phyloP scores from a whole-genome alignment of 1,140 invertebrate genomes.

The Hycleus cichorii region DNA sequence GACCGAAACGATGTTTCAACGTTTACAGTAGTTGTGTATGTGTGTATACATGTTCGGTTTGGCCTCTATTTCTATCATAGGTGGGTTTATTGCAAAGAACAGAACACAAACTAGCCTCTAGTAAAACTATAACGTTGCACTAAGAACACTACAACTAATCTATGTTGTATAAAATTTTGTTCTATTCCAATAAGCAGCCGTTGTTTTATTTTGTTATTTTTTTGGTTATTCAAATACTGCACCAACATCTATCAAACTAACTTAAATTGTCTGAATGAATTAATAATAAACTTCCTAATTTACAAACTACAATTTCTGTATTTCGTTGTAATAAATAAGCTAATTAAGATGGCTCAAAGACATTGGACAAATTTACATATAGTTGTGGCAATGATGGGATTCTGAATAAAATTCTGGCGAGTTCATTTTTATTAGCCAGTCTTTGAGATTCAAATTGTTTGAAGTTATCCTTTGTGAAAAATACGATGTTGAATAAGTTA shows the following conservation, averaged over 20 bases:
- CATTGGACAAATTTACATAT: constrained; percentile 3
- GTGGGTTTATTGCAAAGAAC: neutral
- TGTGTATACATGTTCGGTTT: too few relatives aligned
- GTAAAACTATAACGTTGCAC: neutral
- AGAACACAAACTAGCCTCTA: constrained; percentile 4
- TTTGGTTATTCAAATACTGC: too few relatives aligned
- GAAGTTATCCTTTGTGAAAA: constrained; percentile 11
- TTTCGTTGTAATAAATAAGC: too few relatives aligned
- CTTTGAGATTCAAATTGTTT: constrained; percentile 15
- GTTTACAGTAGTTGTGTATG: neutral
- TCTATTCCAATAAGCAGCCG: too few relatives aligned
- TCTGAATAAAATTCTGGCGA: constrained; percentile 2
- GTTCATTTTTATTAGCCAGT: constrained; percentile 13
- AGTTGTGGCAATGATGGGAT: neutral
- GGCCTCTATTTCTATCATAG: neutral
- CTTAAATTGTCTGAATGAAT: too few relatives aligned
- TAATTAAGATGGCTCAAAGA: too few relatives aligned
- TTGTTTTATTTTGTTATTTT: too few relatives aligned
- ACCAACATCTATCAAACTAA: too few relatives aligned
- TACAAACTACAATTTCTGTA: too few relatives aligned
- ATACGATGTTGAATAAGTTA: constrained; percentile 3
- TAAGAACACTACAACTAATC: constrained; percentile 2
- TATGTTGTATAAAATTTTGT: too few relatives aligned
- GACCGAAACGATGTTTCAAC: constrained; percentile 3
- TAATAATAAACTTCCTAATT: too few relatives aligned